Conservation (phyloP, 2,113 vertebrate genomes). For the Phrynocephalus versicolor region DNA sequence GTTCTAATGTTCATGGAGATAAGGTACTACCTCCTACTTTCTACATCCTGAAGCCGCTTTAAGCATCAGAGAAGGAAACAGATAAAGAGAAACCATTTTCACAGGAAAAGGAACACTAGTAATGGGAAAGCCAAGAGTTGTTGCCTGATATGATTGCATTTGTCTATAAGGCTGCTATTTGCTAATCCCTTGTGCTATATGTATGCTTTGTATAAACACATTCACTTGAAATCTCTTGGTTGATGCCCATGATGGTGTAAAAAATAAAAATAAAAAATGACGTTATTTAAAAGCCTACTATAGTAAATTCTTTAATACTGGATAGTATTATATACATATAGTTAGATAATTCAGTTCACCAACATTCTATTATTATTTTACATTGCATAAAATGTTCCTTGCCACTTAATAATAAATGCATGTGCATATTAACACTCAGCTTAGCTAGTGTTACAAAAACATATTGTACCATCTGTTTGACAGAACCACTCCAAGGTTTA, state of each 20-base stretch:
- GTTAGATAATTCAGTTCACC: slow-evolving; percentile 17
- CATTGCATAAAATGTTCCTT: slow-evolving; percentile 30
- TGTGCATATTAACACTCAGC: not conserved
- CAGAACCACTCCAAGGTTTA: slow-evolving; percentile 13
- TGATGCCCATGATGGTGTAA: slow-evolving; percentile 45
- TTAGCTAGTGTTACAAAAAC: slow-evolving; percentile 31
- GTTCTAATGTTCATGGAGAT: not conserved
- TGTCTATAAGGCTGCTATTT: not conserved
- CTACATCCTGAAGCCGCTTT: not conserved
- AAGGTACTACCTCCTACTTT: not conserved
- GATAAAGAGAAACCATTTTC: too few relatives aligned
- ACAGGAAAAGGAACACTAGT: not conserved
- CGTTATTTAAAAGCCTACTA: not conserved
- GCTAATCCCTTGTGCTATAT: not conserved
- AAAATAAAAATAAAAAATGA: too few relatives aligned
- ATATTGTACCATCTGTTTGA: slow-evolving; percentile 25
- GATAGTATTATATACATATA: not conserved
- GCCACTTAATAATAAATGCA: not conserved
- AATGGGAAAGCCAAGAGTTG: not conserved
- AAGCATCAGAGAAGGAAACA: not conserved
- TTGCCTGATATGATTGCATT: not conserved
- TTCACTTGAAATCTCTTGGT: slow-evolving; percentile 39
- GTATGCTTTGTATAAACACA: slow-evolving; percentile 27
- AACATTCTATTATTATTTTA: slow-evolving; percentile 14
- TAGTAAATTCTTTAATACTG: not conserved